Evolutionary conservation across 2,888 invertebrate genomes (phyloP), one percentile per base, ranked within the genome.

Genomic region (Melinaea menophilus): DNA sequence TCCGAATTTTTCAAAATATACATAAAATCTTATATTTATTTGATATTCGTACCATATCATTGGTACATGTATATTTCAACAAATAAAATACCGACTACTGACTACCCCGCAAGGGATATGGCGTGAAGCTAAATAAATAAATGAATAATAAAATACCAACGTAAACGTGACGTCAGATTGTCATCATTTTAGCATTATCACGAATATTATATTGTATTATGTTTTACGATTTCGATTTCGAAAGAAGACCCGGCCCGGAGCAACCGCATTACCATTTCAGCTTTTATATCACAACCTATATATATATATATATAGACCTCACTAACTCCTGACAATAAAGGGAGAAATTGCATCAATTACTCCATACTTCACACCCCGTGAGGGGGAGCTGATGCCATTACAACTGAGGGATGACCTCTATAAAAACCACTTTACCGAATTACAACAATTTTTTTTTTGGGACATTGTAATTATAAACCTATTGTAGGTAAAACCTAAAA

Each of bases 341-440:
- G 61, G 63, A 63, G 61, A 59, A 63, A 62, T 68, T 54, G 67
- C 63, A 55, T 56, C 58, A 59, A 61, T 41, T 56, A 47, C 56
- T 65, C 60, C 37, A 64, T 60, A 61, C 55, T 67, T 62, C 60
- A 67, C 58, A 61, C 63, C 59, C 51, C 62, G 46, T 34, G 59
- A 61, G 63, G 65, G 67, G 67, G 58, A 59, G 22, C 70, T 69
- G 84, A 85, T 75, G 62, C 79, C 77, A 81, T 82, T 71, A 78
- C 70, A 79, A 86, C 84, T 64, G 69, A 59, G 64, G 71, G 71
- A 73, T 68, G 67, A 71, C 69, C 75, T 75, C 72, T 72, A 69
- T 70, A 61, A 62, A 68, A 65, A 63, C 55, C 59, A 61, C 9
- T 31, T 31, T 51, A 7, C 51, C 51, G 5, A 22, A 9, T 31